Evolutionary conservation across 2,113 vertebrate genomes (phyloP).

Genomic region (Nansenia antarctica): DNA sequence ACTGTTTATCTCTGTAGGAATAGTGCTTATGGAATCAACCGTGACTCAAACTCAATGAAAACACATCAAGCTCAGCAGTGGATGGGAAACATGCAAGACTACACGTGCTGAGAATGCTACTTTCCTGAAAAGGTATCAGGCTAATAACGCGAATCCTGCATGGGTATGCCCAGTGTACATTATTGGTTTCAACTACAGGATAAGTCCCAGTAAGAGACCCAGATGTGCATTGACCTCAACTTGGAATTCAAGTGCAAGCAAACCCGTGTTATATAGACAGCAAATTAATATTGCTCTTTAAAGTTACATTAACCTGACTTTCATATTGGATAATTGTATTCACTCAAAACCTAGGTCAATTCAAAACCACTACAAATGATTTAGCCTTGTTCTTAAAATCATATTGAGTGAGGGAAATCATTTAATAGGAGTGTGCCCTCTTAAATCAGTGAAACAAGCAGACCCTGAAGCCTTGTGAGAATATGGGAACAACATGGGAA

Average conservation of each 20-base stretch:
- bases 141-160: neutral
- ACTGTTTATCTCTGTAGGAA: too few species aligned
- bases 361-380: neutral
- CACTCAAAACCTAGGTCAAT: neutral
- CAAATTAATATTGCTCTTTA: neutral
- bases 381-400: neutral
- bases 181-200: neutral
- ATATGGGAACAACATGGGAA: too few species aligned
- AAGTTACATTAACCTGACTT: neutral
- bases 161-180: neutral
- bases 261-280: neutral
- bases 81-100: neutral
- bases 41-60: neutral
- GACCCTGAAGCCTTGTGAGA: neutral
- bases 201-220: neutral
- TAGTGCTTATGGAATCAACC: neutral
- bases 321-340: neutral
- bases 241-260: neutral
- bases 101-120: neutral
- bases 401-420: neutral
- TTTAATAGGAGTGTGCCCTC: neutral
- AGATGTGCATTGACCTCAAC: neutral
- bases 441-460: neutral
- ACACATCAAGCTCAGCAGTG: neutral
- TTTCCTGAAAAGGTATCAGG: neutral